Base-by-base conservation (phyloP, 2,888 invertebrate genomes). In the Eristalis intricaria region DNA sequence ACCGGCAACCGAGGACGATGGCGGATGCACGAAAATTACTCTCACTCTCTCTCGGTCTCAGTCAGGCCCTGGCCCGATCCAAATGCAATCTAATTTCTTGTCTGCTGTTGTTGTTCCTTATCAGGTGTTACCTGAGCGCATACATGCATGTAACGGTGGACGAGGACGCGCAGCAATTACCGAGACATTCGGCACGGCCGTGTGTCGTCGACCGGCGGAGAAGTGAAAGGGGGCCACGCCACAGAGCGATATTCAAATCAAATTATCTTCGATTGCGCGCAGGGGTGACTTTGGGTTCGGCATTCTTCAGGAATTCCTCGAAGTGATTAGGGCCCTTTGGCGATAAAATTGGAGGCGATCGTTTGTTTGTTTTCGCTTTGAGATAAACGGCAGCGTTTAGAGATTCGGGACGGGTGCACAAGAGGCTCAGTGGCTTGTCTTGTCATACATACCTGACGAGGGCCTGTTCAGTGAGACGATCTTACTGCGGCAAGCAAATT, bases 111-210 rank as follows among this genome's bases (percentile, higher is more conserved):
- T 71, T 73, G 56, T 38, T 64, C 85, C 82, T 86, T 86, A 86
- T 86, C 85, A 86, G 85, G 85, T 86, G 82, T 86, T 86, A 82
- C 81, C 58, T 23, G 35, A 43, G 15, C 38, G 15, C 50, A 60
- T 32, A 63, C 56, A 56, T 32, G 66, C 38, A 64, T 50, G 50
- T 50, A 70, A 84, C 76, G 23, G 69, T 66, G 50, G 73, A 74
- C 61, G 68, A 35, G 7, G 69, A 56, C 66, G 61, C n/a, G n/a
- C 7, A 29, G 50, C 61, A 81, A 81, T 85, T 81, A 61, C 71
- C 61, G 32, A 76, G 38, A 66, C 74, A 84, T 58, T 79, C 66
- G 68, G 32, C 26, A 58, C 63, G 74, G 71, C 50, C 65, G n/a
- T n/a, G n/a, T n/a, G n/a, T n/a, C n/a, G 35, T 5, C 50, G n/a